Evolutionary conservation across 2,888 invertebrate genomes (phyloP).

Genomic region (Amblyjoppa fuscipennis): DNA sequence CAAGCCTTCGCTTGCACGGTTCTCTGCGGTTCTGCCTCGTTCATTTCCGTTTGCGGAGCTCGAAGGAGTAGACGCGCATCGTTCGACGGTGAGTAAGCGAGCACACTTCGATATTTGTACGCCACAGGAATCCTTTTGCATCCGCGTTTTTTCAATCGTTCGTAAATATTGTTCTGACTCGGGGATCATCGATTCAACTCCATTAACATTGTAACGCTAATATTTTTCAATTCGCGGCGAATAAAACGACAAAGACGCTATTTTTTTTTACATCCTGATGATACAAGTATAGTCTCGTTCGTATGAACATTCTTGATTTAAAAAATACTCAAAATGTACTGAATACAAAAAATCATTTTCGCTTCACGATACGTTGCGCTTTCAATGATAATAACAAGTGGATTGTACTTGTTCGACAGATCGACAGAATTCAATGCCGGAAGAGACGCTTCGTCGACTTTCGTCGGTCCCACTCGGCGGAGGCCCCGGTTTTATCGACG

Average conservation of each 20-base stretch:
- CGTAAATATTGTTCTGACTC: not conserved
- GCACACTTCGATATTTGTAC: not conserved
- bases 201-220: not conserved
- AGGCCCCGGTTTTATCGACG: not conserved
- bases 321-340: slow-evolving; percentile 63
- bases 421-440: slow-evolving; percentile 29
- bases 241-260: not conserved
- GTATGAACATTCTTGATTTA: slow-evolving; percentile 79
- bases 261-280: slow-evolving; percentile 73
- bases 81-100: slow-evolving; percentile 38
- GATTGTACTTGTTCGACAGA: slow-evolving; percentile 47
- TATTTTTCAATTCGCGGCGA: slow-evolving; percentile 46
- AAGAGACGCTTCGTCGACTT: slow-evolving; percentile 1
- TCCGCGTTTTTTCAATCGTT: slow-evolving; percentile 24
- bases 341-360: slow-evolving; percentile 45
- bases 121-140: slow-evolving; percentile 49
- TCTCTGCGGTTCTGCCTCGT: slow-evolving; percentile 26
- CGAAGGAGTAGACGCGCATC: not conserved
- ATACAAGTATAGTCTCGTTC: slow-evolving; percentile 80
- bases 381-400: slow-evolving; percentile 45
- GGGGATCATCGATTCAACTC: not conserved
- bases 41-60: slow-evolving; percentile 48
- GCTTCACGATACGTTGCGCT: slow-evolving; percentile 16
- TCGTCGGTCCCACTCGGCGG: slow-evolving; percentile 2
- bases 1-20: not conserved